Conservation (phyloP, 2,797 vertebrate species). For the Tinamus major region DNA sequence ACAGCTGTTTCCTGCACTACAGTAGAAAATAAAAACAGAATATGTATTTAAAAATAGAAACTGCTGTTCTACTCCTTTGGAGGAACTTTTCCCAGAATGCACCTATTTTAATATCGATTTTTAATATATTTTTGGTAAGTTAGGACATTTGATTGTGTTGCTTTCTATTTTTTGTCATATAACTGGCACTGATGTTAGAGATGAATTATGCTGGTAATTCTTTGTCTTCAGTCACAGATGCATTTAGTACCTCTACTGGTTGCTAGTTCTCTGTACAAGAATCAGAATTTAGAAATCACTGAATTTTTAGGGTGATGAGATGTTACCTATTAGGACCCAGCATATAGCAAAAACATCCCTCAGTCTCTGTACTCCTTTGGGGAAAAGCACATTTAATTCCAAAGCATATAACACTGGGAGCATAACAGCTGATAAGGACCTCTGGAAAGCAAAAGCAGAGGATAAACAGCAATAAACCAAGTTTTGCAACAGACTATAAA, state of each 20-base stretch:
- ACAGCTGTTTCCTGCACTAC: neutral
- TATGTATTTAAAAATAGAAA: slow-evolving; percentile 38
- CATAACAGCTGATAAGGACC: neutral
- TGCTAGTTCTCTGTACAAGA: neutral
- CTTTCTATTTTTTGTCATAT: neutral
- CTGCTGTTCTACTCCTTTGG: neutral
- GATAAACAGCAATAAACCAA: neutral
- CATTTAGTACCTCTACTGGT: neutral
- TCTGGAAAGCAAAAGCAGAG: neutral
- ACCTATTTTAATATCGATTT: neutral
- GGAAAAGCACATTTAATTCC: neutral
- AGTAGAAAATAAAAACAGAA: neutral
- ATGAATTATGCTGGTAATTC: slow-evolving; percentile 32
- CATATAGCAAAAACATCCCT: neutral
- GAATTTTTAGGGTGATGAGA: neutral
- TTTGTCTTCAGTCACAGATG: slow-evolving; percentile 12
- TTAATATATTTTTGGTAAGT: neutral
- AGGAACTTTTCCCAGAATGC: neutral
- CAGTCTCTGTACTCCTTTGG: neutral
- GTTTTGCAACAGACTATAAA: neutral
- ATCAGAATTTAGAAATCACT: neutral
- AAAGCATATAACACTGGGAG: neutral
- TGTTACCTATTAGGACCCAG: neutral
- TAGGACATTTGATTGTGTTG: neutral
- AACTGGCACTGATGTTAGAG: neutral